Percentiles rank a stretch among this genome's conserved stretches.
Conservation (phyloP, 2,797 vertebrate genomes). For the Urosaurus nigricauda region DNA sequence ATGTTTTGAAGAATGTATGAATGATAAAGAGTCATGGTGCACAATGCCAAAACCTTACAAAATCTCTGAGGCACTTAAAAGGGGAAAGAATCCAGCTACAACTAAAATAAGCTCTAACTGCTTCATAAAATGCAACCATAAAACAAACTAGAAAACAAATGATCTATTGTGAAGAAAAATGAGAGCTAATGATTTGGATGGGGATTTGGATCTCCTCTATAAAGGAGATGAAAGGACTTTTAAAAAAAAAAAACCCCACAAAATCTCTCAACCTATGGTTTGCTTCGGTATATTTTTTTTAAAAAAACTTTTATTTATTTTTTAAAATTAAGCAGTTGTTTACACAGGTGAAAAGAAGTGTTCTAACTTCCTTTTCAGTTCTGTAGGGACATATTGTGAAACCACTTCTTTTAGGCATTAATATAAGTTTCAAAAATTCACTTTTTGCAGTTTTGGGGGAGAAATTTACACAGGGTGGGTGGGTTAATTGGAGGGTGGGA, state of each 20-base stretch:
- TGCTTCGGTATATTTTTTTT: conserved; percentile 10
- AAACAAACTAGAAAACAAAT: conserved; percentile 32
- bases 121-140: conserved; percentile 41
- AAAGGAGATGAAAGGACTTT: background rate
- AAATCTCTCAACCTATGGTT: conserved; percentile 6
- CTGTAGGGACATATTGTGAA: no score
- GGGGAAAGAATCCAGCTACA: conserved; percentile 41
- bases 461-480: no score
- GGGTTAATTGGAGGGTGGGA: no score
- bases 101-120: conserved; percentile 37
- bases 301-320: conserved; percentile 6
- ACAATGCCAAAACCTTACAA: conserved; percentile 56
- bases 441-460: no score
- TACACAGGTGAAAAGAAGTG: no score
- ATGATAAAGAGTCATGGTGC: conserved; percentile 42
- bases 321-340: background rate
- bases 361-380: no score
- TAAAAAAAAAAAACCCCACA: background rate
- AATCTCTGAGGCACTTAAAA: conserved; percentile 48
- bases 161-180: background rate
- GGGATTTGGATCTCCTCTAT: conserved; percentile 17
- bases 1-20: conserved; percentile 55
- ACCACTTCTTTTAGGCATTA: no score
- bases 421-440: no score
- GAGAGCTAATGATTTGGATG: conserved; percentile 36